A percentile compares a stretch with the other conserved stretches of the same genome.
phyloP scores from a whole-genome alignment of 2,113 vertebrate species.

The Noturus placidus region DNA sequence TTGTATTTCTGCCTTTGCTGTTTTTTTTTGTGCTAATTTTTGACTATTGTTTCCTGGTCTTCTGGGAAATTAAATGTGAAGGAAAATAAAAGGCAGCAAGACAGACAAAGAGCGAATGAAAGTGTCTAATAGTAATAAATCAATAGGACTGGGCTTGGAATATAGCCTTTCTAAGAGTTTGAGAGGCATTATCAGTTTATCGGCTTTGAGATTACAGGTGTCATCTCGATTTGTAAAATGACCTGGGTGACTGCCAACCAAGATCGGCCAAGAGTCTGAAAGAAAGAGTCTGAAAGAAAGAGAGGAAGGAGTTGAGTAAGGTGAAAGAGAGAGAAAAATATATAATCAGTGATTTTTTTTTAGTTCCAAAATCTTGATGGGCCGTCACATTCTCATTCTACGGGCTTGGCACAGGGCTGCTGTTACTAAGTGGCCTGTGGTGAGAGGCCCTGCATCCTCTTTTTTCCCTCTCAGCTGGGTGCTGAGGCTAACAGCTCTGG shows the following conservation, averaged over 20 bases:
- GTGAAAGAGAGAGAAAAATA: conserved; percentile 10
- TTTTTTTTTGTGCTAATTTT: neutral
- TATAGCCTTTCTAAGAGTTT: neutral
- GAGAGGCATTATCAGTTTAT: neutral
- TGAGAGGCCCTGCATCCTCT: conserved; percentile 74
- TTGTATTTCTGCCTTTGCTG: neutral
- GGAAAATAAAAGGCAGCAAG: neutral
- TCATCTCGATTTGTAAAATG: neutral
- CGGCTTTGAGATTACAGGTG: conserved; percentile 10
- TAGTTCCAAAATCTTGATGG: conserved; percentile 63
- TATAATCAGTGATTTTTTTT: conserved; percentile 66
- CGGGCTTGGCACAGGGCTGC: conserved; percentile 72
- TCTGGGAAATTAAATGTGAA: conserved; percentile 19
- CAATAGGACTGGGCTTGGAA: neutral
- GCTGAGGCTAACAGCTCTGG: conserved; percentile 80
- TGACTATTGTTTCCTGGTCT: conserved; percentile 15
- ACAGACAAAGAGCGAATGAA: conserved; percentile 11
- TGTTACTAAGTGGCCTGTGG: conserved; percentile 72
- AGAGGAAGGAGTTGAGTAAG: neutral
- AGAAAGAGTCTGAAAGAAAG: conserved; percentile 51
- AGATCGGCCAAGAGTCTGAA: neutral
- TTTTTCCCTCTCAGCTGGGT: conserved; percentile 77
- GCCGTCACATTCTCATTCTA: conserved; percentile 77
- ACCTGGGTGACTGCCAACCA: neutral
- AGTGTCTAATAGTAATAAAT: neutral